Base-by-base conservation (phyloP, 1,140 invertebrate species). In the Apis cerana region DNA sequence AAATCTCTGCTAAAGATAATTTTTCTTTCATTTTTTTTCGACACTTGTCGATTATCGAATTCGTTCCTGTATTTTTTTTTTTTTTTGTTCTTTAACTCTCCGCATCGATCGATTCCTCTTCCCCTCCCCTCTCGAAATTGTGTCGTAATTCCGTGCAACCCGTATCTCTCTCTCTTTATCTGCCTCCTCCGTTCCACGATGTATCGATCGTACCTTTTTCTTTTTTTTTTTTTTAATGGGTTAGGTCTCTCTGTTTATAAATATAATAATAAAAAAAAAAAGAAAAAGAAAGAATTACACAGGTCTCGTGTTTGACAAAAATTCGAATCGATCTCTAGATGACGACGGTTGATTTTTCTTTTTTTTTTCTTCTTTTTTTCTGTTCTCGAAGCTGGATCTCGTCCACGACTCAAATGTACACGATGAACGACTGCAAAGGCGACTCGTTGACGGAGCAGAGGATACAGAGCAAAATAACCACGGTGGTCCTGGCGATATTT, bases 401-500 rank as follows among this genome's bases (percentile, higher is more conserved):
- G 17, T 84, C 90, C 27, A 90, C 89, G 23, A 87, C 87, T 9
- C 86, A 89, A 0, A 88, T 77, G 13, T 87, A 93, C 78, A 89
- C 90, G 62, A 88, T 91, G 8, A 89, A 94, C 83, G 95, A 93
- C 54, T 96, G 96, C 90, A 91, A 95, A 78, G 95, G 95, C 59
- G 94, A 96, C 77, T 94, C 95, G 48, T 92, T 96, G 74, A 92
- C 92, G 56, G 95, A 96, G 80, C 95, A 96, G 88, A 94, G 94
- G 61, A 96, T 96, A 50, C 96, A 97, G 84, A 96, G 95, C n/a
- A 96, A 96, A 85, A 97, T 97, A 87, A 97, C 96, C 2, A 96
- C 96, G 17, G 95, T 97, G 61, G 97, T 97, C 11, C 93, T 98
- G 78, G 96, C 96, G 50, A 98, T 98, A 93, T 97, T 98, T 93